These are phyloP conservation scores for Brachionus calyciflorus DNA, from an alignment of 1,140 invertebrate species.

Conservation along the genomic window DNA sequence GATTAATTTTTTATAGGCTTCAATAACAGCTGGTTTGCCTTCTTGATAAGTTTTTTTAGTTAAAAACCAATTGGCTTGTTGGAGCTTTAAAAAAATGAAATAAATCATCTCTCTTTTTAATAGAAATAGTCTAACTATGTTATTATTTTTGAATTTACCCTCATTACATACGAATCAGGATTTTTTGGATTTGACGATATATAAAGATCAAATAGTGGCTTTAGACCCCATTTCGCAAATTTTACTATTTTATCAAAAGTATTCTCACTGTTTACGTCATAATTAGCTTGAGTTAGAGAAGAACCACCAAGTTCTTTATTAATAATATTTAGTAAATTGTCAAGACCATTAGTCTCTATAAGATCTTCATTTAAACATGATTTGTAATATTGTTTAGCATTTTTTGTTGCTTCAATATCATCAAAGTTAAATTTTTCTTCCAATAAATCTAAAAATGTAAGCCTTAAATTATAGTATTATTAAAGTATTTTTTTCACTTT, in stretches of 20 bases:
- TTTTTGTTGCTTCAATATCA: slow-evolving; percentile 56
- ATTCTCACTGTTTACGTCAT: slow-evolving; percentile 7
- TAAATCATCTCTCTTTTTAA: neutral
- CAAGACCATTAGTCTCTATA: slow-evolving; percentile 48
- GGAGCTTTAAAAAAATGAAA: neutral
- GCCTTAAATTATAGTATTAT: neutral
- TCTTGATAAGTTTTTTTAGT: slow-evolving; percentile 27
- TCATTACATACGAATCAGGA: neutral
- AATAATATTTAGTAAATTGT: neutral
- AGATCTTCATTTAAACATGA: slow-evolving; percentile 78
- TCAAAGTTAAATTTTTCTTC: slow-evolving; percentile 35
- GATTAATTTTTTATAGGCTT: slow-evolving; percentile 27
- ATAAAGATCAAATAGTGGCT: slow-evolving; percentile 32
- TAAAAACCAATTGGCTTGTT: slow-evolving; percentile 42
- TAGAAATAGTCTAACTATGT: neutral
- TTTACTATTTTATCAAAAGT: neutral
- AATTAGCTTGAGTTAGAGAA: neutral
- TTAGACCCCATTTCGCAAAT: slow-evolving; percentile 16
- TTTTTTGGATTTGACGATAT: slow-evolving; percentile 45
- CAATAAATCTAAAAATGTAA: neutral
- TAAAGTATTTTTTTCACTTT: too few relatives aligned
- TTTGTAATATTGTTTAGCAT: slow-evolving; percentile 73
- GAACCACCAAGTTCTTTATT: slow-evolving; percentile 27
- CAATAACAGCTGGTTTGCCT: neutral
- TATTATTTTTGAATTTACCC: neutral